These are phyloP conservation scores for Malthinus seriepunctatus DNA, from an alignment of 2,888 invertebrate genomes.

Conservation along the genomic window DNA sequence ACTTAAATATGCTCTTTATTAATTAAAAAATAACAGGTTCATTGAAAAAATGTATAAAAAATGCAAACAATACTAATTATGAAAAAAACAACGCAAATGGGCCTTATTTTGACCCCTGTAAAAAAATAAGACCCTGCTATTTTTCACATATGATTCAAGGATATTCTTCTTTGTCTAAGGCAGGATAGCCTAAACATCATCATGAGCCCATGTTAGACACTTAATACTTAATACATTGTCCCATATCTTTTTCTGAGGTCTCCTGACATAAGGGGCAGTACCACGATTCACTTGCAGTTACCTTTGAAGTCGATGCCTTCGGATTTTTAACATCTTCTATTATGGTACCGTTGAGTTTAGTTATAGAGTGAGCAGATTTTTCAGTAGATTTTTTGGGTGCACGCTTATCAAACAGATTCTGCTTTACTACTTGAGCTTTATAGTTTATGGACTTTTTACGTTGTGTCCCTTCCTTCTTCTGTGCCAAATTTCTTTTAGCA, in stretches of 20 bases:
- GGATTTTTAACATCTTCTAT: neutral
- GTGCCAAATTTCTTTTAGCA: slow-evolving; percentile 8
- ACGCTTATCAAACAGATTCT: slow-evolving; percentile 19
- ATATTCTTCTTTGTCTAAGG: neutral
- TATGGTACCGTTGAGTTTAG: no score
- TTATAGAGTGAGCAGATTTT: neutral
- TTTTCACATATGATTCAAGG: no score
- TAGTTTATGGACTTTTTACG: slow-evolving; percentile 21
- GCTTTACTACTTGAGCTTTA: slow-evolving; percentile 18
- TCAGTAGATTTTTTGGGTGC: slow-evolving; percentile 15
- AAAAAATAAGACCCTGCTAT: no score
- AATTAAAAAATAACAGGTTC: no score
- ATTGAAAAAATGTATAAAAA: no score
- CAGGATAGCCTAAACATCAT: neutral
- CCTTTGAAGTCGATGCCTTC: slow-evolving; percentile 4
- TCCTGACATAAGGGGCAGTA: slow-evolving; percentile 18
- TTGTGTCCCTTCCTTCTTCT: neutral
- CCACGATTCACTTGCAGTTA: slow-evolving; percentile 15
- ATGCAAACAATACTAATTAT: no score
- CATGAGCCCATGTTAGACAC: slow-evolving; percentile 17
- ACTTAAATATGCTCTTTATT: neutral
- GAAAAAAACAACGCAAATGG: no score
- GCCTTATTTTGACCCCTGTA: no score
- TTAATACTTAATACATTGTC: slow-evolving; percentile 12
- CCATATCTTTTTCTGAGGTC: slow-evolving; percentile 12